These are phyloP conservation scores for Takifugu ocellatus DNA, from an alignment of 2,797 vertebrate genomes.

Conservation along the genomic window DNA sequence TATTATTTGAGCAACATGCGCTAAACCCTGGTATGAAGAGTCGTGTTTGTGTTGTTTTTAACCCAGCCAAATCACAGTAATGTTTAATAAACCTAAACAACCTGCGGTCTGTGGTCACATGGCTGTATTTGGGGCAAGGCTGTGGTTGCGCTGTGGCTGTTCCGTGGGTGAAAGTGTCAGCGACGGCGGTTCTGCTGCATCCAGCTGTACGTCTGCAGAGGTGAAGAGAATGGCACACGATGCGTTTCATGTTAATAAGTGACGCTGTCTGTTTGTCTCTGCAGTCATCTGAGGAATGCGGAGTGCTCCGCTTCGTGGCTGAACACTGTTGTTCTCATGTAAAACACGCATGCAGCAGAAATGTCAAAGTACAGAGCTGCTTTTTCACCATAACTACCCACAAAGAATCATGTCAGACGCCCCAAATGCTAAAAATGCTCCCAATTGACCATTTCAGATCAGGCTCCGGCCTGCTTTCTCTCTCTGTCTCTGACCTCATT, in stretches of 20 bases:
- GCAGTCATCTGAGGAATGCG: constrained; percentile 21
- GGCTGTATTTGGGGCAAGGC: too few species aligned
- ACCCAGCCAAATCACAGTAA: too few species aligned
- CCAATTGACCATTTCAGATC: too few species aligned
- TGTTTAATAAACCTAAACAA: too few species aligned
- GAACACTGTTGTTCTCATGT: constrained; percentile 10
- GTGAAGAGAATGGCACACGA: neutral
- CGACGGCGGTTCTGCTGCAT: constrained; percentile 16
- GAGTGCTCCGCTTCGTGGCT: neutral
- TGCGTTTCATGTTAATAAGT: neutral
- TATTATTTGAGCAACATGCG: too few species aligned
- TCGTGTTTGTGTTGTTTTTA: too few species aligned
- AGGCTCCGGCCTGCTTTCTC: constrained; percentile 24
- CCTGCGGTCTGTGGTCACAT: too few species aligned
- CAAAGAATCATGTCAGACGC: too few species aligned
- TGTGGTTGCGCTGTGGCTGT: constrained; percentile 13
- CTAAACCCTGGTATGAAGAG: too few species aligned
- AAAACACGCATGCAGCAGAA: constrained; percentile 2
- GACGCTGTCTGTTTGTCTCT: constrained; percentile 1
- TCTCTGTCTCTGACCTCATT: constrained; percentile 44
- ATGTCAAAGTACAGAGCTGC: constrained; percentile 1
- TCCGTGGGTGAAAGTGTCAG: constrained; percentile 19
- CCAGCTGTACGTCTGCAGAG: neutral
- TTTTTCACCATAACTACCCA: too few species aligned
- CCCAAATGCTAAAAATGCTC: too few species aligned